Evolutionary conservation across 2,113 vertebrate genomes (phyloP), one percentile per base, ranked within the genome.

Genomic region (Anas platyrhynchos): DNA sequence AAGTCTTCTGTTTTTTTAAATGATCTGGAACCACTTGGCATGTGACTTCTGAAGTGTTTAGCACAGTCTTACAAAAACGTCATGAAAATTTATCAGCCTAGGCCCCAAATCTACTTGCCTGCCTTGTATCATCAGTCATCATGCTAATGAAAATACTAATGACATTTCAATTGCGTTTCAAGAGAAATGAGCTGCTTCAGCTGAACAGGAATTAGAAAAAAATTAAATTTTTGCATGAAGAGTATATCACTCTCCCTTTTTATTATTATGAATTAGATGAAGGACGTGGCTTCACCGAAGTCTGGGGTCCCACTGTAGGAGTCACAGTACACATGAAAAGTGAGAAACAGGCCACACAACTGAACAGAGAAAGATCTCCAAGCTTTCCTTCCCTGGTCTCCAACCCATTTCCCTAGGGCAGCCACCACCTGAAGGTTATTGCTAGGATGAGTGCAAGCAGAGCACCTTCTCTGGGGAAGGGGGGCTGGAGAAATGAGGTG

Each of bases 121-220:
- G 93, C 56, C 83, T 93, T 91, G 90, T 95, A 65, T 90, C 89
- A 97, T 96, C 72, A 88, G 82, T 95, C 91, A 96, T 95, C 46
- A 71, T 26, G 59, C 55, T 96, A 96, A 96, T 89, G 85, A 96
- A 96, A 96, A 96, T 83, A 95, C 29, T 96, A 93, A 94, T 81
- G 91, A 76, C 61, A 68, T 91, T 95, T 96, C 90, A 91, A 88
- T 81, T 91, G 82, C 0, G 0, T 86, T 96, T 83, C 61, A 65
- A 78, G 79, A 93, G 79, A 90, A 96, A 95, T 77, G 52, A 96
- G 38, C 56, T 86, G 65, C 69, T 94, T 89, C 52, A 4, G 54
- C 25, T 27, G 82, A 91, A 83, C 52, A 80, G 46, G 79, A 96
- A 88, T 95, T 96, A 74, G n/a, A 12, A 83, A 92, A 93, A 91